Conservation (phyloP, 2,888 invertebrate genomes). For the Palloptera scutellata region DNA sequence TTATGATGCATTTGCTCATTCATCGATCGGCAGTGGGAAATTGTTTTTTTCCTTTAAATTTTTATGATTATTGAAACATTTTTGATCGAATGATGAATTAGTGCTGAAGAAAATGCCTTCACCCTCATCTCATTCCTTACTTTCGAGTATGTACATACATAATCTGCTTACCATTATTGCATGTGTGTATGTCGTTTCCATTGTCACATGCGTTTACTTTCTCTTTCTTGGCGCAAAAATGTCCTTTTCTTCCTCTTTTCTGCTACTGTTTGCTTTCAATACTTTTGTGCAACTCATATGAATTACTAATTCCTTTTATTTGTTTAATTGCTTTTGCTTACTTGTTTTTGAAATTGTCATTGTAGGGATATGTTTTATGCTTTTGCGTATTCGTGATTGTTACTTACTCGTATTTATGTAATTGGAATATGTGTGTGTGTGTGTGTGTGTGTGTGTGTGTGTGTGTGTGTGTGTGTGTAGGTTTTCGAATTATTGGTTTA, state of each 20-base stretch:
- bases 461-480: too few species aligned
- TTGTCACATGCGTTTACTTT: constrained; percentile 14
- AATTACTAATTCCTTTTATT: constrained; percentile 23
- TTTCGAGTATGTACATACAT: too few species aligned
- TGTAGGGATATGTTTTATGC: too few species aligned
- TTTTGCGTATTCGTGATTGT: too few species aligned
- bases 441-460: too few species aligned
- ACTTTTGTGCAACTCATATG: constrained; percentile 3
- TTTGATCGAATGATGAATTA: constrained; percentile 38
- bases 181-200: too few species aligned
- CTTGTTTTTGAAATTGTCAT: background rate
- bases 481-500: too few species aligned
- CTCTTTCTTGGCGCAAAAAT: background rate
- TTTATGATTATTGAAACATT: constrained; percentile 29
- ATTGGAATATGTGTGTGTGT: too few species aligned
- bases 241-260: background rate
- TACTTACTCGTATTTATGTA: too few species aligned
- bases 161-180: too few species aligned
- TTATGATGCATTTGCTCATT: constrained; percentile 3
- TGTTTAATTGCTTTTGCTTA: background rate
- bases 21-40: constrained; percentile 7
- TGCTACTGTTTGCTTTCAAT: background rate
- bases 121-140: too few species aligned
- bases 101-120: constrained; percentile 3
- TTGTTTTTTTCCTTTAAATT: background rate